A percentile compares a stretch with the other conserved stretches of the same genome.
phyloP scores from a whole-genome alignment of 2,888 invertebrate species.

The Andrena praecox region DNA sequence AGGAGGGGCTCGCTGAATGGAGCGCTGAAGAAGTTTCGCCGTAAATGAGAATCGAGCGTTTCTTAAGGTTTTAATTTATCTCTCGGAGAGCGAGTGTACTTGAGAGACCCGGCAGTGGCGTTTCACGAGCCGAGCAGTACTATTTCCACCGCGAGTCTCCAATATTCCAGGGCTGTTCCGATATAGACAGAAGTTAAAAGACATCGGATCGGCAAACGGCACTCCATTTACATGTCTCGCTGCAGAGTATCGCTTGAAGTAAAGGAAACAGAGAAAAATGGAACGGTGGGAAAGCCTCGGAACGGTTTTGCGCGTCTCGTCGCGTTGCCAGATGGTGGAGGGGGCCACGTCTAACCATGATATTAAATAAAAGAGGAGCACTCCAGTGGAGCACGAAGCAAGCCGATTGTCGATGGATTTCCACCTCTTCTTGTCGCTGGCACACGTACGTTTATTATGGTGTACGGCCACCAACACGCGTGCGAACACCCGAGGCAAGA shows the following conservation, averaged over 20 bases:
- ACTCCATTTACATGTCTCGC: not conserved
- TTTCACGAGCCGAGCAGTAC: too few species aligned
- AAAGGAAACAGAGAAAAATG: slow-evolving; percentile 16
- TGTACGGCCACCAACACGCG: slow-evolving; percentile 15
- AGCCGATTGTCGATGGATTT: slow-evolving; percentile 66
- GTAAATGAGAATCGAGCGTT: not conserved
- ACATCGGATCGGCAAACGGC: not conserved
- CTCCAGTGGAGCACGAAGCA: slow-evolving; percentile 56
- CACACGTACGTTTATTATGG: slow-evolving; percentile 31
- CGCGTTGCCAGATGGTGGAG: not conserved
- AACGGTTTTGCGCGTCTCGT: slow-evolving; percentile 40
- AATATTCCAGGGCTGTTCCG: not conserved
- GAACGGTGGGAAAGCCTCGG: slow-evolving; percentile 28
- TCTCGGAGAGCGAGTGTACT: not conserved
- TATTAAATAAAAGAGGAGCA: slow-evolving; percentile 68
- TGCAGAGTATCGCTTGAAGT: not conserved
- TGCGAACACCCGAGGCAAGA: slow-evolving; percentile 23
- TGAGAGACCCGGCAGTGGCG: too few species aligned
- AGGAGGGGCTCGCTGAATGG: not conserved
- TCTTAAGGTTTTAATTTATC: not conserved
- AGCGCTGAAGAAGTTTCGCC: not conserved
- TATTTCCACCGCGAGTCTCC: not conserved
- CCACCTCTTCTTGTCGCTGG: slow-evolving; percentile 11
- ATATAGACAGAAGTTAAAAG: not conserved
- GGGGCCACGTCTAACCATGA: slow-evolving; percentile 55